A percentile compares a stretch with the other conserved stretches of the same genome.
Conservation (phyloP, 2,113 vertebrate species). For the Noturus placidus region DNA sequence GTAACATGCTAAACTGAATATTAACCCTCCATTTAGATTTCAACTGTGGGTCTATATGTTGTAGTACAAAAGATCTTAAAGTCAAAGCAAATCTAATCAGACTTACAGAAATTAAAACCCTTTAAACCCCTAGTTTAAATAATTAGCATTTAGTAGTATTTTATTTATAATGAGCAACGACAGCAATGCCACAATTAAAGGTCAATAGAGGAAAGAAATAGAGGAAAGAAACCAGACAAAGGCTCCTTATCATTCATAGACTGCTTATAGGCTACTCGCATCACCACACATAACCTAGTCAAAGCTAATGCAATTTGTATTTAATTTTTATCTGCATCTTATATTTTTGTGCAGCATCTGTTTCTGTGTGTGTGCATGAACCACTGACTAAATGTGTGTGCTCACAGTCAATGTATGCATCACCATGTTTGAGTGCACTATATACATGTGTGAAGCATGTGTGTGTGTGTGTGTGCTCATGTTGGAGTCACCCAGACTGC, state of each 20-base stretch:
- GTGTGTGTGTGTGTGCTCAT: neutral
- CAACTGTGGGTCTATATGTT: neutral
- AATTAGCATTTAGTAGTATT: conserved; percentile 4
- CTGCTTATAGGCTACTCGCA: neutral
- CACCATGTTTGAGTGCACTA: conserved; percentile 15
- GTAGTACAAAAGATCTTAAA: neutral
- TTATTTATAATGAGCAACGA: conserved; percentile 15
- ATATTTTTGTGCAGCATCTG: neutral
- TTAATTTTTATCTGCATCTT: conserved; percentile 11
- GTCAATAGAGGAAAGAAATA: too few species aligned
- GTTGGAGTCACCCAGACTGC: conserved; percentile 45
- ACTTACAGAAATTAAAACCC: conserved; percentile 10
- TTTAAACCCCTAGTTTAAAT: conserved; percentile 17
- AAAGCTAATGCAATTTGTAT: conserved; percentile 9
- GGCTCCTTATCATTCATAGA: conserved; percentile 27
- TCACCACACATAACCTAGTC: neutral
- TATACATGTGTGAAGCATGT: conserved; percentile 20
- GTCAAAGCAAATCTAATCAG: conserved; percentile 18
- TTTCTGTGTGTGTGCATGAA: conserved; percentile 36
- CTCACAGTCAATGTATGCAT: conserved; percentile 29
- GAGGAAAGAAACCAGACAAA: conserved; percentile 33
- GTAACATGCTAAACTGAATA: neutral
- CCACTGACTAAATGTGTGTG: conserved; percentile 13
- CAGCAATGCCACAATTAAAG: conserved; percentile 43
- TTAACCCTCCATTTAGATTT: neutral